Evolutionary conservation across 2,797 vertebrate species (phyloP).

Genomic region (Distichodus sexfasciatus): DNA sequence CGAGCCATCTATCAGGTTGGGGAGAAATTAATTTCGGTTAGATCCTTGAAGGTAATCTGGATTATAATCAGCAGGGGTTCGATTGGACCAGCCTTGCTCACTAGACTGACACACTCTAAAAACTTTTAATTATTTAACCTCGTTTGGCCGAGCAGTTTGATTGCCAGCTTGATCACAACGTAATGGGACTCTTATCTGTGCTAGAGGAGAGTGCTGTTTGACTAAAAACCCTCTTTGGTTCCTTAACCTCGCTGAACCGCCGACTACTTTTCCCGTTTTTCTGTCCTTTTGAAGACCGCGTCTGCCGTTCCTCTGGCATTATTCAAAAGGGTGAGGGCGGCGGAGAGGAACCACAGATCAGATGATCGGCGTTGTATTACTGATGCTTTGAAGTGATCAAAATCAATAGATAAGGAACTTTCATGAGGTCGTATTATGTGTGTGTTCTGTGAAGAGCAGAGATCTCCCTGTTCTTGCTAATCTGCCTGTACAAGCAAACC

Average conservation of each 20-base stretch:
- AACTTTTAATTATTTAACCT: background rate
- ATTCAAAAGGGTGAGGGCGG: conserved; percentile 5
- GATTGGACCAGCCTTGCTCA: background rate
- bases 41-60: conserved; percentile 16
- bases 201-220: background rate
- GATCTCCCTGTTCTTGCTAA: conserved; percentile 12
- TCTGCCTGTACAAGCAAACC: background rate
- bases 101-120: background rate
- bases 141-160: background rate
- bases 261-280: background rate
- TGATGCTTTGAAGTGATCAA: background rate
- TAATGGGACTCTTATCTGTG: background rate
- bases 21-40: conserved; percentile 37
- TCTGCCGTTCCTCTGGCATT: conserved; percentile 6
- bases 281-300: background rate
- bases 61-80: conserved; percentile 23
- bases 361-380: conserved; percentile 35
- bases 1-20: conserved; percentile 23
- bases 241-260: background rate
- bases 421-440: conserved; percentile 5
- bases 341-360: conserved; percentile 19
- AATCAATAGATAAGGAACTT: conserved; percentile 37
- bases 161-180: background rate
- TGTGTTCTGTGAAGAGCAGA: conserved; percentile 1
- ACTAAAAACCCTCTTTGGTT: background rate